Conservation (phyloP, 2,888 invertebrate species). For the Amblyjoppa proteus region DNA sequence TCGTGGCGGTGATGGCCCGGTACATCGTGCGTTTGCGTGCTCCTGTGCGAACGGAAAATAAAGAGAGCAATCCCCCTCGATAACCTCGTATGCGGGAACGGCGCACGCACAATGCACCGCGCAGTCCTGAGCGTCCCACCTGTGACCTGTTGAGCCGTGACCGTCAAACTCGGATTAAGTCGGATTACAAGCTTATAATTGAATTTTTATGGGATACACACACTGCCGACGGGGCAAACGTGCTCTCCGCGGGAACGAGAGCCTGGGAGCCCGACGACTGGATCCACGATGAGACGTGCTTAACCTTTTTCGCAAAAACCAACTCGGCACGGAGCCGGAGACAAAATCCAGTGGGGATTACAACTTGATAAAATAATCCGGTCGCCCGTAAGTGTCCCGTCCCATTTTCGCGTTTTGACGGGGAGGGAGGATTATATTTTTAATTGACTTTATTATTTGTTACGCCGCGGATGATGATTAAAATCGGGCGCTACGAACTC, state of each 20-base stretch:
- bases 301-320: slow-evolving; percentile 11
- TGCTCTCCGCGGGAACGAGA: neutral
- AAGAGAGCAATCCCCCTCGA: slow-evolving; percentile 43
- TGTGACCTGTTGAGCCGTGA: slow-evolving; percentile 80
- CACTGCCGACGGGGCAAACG: slow-evolving; percentile 32
- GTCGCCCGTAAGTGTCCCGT: neutral
- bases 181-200: slow-evolving; percentile 81
- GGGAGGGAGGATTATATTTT: neutral
- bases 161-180: slow-evolving; percentile 81
- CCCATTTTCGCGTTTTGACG: neutral
- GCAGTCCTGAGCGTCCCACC: slow-evolving; percentile 66
- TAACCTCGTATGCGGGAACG: slow-evolving; percentile 13
- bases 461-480: neutral
- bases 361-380: slow-evolving; percentile 17
- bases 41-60: slow-evolving; percentile 43
- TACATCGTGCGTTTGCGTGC: slow-evolving; percentile 56
- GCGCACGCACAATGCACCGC: slow-evolving; percentile 27
- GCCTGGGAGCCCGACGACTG: neutral
- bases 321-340: neutral
- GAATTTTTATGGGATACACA: slow-evolving; percentile 77
- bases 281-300: slow-evolving; percentile 10
- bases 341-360: slow-evolving; percentile 2
- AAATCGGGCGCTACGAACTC: no score
- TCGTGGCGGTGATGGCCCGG: slow-evolving; percentile 4
- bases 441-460: neutral